phyloP scores from a whole-genome alignment of 2,888 invertebrate species.

The Pammene aurita region DNA sequence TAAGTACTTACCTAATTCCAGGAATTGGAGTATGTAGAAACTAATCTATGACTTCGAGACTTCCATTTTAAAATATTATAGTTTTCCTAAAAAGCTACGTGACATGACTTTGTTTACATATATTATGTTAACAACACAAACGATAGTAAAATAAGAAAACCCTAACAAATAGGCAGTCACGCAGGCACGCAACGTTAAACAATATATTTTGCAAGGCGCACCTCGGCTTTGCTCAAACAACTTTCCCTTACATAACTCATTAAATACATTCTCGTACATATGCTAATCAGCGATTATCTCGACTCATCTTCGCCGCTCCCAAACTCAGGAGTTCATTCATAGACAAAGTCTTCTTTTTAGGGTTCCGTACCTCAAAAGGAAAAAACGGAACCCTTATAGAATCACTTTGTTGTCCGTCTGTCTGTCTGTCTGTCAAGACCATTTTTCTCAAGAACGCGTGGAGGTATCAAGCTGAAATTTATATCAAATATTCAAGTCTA shows the following conservation, averaged over 20 bases:
- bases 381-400: too few relatives aligned
- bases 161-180: slow-evolving; percentile 35
- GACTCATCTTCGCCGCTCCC: slow-evolving; percentile 35
- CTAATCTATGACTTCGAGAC: neutral
- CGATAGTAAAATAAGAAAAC: slow-evolving; percentile 29
- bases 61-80: neutral
- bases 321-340: slow-evolving; percentile 12
- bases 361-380: too few relatives aligned
- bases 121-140: slow-evolving; percentile 21
- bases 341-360: neutral
- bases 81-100: neutral
- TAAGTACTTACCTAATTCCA: too few relatives aligned
- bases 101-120: slow-evolving; percentile 10
- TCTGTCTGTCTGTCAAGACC: too few relatives aligned
- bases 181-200: slow-evolving; percentile 29
- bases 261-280: slow-evolving; percentile 50
- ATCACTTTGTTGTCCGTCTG: too few relatives aligned
- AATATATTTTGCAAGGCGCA: slow-evolving; percentile 37
- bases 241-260: slow-evolving; percentile 60
- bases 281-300: slow-evolving; percentile 38
- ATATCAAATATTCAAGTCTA: too few relatives aligned
- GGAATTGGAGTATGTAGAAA: too few relatives aligned
- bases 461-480: too few relatives aligned
- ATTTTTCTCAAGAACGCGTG: too few relatives aligned
- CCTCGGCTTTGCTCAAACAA: slow-evolving; percentile 48